Base-by-base conservation (phyloP, 2,797 vertebrate genomes). In the Loriculus beryllinus region DNA sequence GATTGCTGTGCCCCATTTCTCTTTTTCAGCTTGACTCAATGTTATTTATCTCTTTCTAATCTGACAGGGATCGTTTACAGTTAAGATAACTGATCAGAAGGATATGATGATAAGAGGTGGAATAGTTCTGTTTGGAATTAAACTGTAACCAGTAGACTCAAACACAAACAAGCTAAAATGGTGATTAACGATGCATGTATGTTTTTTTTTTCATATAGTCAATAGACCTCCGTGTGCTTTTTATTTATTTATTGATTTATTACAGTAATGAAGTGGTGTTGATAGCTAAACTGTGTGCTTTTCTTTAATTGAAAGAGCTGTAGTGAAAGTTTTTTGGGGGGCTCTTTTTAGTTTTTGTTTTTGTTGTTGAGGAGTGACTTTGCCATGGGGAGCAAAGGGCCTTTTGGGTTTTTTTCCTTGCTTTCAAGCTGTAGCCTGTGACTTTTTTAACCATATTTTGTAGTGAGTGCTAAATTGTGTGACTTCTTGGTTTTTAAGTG, bases 171-270 rank as follows among this genome's bases (percentile, higher is more conserved):
- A 99, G 98, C 99, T 99, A 98, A 97, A 99, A 99, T 98, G 99
- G 99, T 99, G 99, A 99, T 99, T 99, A 99, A 99, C 98, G 98
- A 98, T 99, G 99, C 99, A 99, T 99, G 99, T 99, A 99, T 98
- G 99, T 99, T 99, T 98, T 98, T 98, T 98, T 98, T 98, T 98
- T 98, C 98, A 96, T 98, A 98, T 99, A 99, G 98, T 98, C 97
- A 97, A 96, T 99, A 99, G 99, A 98, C 98, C 98, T 98, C 98
- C 98, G 99, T 99, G 99, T 99, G 99, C 98, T 97, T 95, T 96
- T 96, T 82, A 64, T 62, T 87, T 86, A 17, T 81, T 90, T 69
- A 69, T 89, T 95, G 80, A 97, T 98, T 97, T 97, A 97, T 98
- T 98, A 98, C 98, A 97, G 98, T 98, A 97, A 99, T 99, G 99